Evolutionary conservation across 2,888 invertebrate species (phyloP).

Genomic region (Calliopum simillimum): DNA sequence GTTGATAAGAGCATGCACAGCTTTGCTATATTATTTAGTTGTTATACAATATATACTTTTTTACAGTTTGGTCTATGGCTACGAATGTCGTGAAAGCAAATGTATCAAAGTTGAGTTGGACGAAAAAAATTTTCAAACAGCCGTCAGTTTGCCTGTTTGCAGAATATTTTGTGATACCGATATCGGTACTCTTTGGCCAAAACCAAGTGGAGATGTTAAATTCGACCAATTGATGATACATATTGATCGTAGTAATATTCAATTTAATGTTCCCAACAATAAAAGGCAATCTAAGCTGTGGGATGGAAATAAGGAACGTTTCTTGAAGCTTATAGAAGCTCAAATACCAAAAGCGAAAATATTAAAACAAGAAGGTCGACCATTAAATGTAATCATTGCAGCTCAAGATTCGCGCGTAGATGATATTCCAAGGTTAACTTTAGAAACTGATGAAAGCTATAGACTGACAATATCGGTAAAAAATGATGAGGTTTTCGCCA

Average conservation of each 20-base stretch:
- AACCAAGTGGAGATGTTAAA: conserved; percentile 68
- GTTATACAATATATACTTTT: no score
- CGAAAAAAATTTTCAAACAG: conserved; percentile 58
- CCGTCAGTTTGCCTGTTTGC: conserved; percentile 68
- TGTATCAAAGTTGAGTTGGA: conserved; percentile 62
- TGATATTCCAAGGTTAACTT: conserved; percentile 60
- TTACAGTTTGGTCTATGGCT: conserved; percentile 59
- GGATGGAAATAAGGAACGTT: conserved; percentile 64
- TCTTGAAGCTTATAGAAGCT: conserved; percentile 57
- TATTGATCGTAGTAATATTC: conserved; percentile 65
- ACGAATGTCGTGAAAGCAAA: conserved; percentile 58
- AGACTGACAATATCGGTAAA: conserved; percentile 53
- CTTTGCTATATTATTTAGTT: no score
- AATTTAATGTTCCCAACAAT: conserved; percentile 56
- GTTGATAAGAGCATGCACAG: no score
- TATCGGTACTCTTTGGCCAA: conserved; percentile 68
- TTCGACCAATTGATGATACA: conserved; percentile 66
- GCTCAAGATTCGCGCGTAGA: conserved; percentile 51
- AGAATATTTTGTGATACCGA: conserved; percentile 69
- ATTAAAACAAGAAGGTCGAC: conserved; percentile 66
- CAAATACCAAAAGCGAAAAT: conserved; percentile 57
- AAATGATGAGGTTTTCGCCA: conserved; percentile 65
- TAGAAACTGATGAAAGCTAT: conserved; percentile 72
- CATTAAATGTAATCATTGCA: conserved; percentile 63
- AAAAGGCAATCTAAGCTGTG: conserved; percentile 56